phyloP scores from a whole-genome alignment of 2,797 vertebrate species.

The Taeniopygia guttata region DNA sequence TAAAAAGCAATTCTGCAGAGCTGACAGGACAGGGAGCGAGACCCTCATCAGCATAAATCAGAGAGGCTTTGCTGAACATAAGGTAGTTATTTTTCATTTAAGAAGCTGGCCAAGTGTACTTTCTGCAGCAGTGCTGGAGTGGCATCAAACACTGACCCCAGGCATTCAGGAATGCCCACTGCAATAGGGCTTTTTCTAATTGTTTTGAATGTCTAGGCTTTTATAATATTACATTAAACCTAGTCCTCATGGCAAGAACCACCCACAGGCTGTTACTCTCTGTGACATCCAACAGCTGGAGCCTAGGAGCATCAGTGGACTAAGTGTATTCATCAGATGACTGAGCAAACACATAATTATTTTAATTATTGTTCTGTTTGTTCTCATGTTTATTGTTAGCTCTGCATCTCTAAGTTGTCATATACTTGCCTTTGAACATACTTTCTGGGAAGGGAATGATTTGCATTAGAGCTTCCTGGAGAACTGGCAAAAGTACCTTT shows the following conservation, averaged over 20 bases:
- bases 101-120: neutral
- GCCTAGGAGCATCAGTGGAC: neutral
- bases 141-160: neutral
- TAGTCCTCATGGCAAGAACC: neutral
- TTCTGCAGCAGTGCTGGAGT: neutral
- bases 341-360: neutral
- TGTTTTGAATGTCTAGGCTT: neutral
- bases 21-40: neutral
- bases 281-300: neutral
- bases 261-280: neutral
- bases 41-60: conserved; percentile 3
- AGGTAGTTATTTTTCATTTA: neutral
- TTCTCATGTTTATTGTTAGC: neutral
- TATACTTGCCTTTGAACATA: neutral
- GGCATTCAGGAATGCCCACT: neutral
- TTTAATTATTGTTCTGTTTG: neutral
- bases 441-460: neutral
- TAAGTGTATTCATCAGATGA: neutral
- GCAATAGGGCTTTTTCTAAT: neutral
- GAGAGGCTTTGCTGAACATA: neutral
- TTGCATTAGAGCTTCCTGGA: neutral
- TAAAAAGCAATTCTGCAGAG: neutral
- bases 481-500: neutral
- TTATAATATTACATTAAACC: neutral
- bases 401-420: neutral